phyloP scores from a whole-genome alignment of 2,888 invertebrate genomes.

The Phoenoteleia sp. region DNA sequence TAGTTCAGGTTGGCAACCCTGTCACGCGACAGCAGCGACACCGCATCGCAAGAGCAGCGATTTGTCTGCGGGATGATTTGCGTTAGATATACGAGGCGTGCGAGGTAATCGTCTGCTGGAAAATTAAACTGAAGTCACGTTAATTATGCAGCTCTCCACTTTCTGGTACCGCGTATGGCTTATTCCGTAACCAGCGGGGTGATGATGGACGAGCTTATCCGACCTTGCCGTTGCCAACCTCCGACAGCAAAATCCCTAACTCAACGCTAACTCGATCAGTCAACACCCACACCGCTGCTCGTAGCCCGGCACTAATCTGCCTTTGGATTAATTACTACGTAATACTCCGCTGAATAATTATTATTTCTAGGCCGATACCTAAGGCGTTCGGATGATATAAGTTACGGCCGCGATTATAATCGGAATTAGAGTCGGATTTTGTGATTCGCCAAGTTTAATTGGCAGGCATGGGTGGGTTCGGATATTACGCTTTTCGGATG shows the following conservation, averaged over 20 bases:
- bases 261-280: constrained; percentile 86
- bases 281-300: constrained; percentile 82
- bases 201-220: constrained; percentile 82
- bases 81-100: constrained; percentile 59
- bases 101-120: constrained; percentile 83
- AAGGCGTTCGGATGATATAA: constrained; percentile 20
- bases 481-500: not conserved
- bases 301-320: constrained; percentile 83
- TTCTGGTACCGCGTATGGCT: constrained; percentile 75
- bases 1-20: constrained; percentile 51
- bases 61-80: constrained; percentile 57
- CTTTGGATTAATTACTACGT: constrained; percentile 84
- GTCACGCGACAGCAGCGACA: constrained; percentile 13
- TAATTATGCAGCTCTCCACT: constrained; percentile 84
- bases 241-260: constrained; percentile 85
- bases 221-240: constrained; percentile 83
- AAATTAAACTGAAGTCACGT: constrained; percentile 86
- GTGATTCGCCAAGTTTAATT: constrained; percentile 28
- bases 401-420: constrained; percentile 31
- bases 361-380: constrained; percentile 77
- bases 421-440: constrained; percentile 22
- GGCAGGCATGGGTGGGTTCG: constrained; percentile 10
- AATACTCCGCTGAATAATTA: constrained; percentile 83
- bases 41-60: constrained; percentile 26
- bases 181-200: constrained; percentile 77